Conservation (phyloP, 2,888 invertebrate genomes). For the Drosophila anomalata region DNA sequence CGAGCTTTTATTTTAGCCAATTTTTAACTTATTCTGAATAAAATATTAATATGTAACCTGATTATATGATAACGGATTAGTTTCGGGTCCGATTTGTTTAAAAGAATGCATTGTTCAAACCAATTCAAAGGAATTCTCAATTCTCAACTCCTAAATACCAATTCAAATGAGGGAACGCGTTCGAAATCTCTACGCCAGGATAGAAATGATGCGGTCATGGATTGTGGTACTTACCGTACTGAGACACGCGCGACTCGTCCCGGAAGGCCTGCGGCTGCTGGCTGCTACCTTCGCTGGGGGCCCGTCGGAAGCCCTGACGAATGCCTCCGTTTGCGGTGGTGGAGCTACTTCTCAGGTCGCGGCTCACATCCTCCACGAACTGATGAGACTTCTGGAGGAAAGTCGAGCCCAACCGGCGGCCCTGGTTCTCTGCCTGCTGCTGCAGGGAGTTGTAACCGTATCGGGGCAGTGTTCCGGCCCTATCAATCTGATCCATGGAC, state of each 20-base stretch:
- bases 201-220: not conserved
- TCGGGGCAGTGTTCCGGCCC: slow-evolving; percentile 87
- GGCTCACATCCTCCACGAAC: slow-evolving; percentile 87
- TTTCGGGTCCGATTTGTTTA: slow-evolving; percentile 19
- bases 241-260: slow-evolving; percentile 88
- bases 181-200: slow-evolving; percentile 26
- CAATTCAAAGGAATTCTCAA: slow-evolving; percentile 50
- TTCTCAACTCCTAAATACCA: slow-evolving; percentile 60
- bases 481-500: slow-evolving; percentile 64
- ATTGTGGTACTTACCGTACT: slow-evolving; percentile 87
- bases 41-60: slow-evolving; percentile 1
- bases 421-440: slow-evolving; percentile 85
- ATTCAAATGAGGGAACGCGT: slow-evolving; percentile 45
- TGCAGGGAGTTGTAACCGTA: slow-evolving; percentile 85
- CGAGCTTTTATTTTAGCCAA: not conserved
- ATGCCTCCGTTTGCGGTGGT: slow-evolving; percentile 45
- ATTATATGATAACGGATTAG: slow-evolving; percentile 19
- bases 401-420: slow-evolving; percentile 87
- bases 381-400: slow-evolving; percentile 89
- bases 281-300: slow-evolving; percentile 83
- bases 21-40: slow-evolving; percentile 7
- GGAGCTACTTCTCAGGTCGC: slow-evolving; percentile 84
- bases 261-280: slow-evolving; percentile 87
- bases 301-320: slow-evolving; percentile 83
- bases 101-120: slow-evolving; percentile 36